Percentiles rank a stretch among this genome's conserved stretches.
Evolutionary conservation across 2,888 invertebrate species (phyloP).

Genomic region (Axea sp.): DNA sequence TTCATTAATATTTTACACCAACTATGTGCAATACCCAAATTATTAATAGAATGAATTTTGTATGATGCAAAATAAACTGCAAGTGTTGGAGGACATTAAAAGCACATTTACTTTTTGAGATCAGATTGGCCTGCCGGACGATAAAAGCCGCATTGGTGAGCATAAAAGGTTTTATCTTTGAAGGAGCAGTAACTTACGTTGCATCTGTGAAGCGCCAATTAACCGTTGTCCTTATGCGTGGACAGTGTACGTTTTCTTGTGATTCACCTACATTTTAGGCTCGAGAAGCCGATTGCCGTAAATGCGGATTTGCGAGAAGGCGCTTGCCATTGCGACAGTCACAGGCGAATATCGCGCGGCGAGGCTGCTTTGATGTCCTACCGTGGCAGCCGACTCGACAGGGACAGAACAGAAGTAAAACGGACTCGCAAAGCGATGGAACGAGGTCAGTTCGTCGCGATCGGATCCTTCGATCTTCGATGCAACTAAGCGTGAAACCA

Average conservation of each 20-base stretch:
- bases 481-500: slow-evolving; percentile 50
- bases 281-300: slow-evolving; percentile 50
- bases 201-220: slow-evolving; percentile 70
- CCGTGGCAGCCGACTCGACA: slow-evolving; percentile 45
- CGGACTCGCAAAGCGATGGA: slow-evolving; percentile 45
- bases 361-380: slow-evolving; percentile 62
- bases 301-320: slow-evolving; percentile 54
- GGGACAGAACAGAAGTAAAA: slow-evolving; percentile 57
- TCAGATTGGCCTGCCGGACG: slow-evolving; percentile 43
- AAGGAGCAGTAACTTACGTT: slow-evolving; percentile 69
- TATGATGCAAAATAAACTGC: slow-evolving; percentile 24
- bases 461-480: slow-evolving; percentile 46
- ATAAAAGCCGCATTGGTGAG: slow-evolving; percentile 52
- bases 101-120: slow-evolving; percentile 52
- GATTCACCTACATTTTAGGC: slow-evolving; percentile 67
- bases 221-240: slow-evolving; percentile 66
- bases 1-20: too few species aligned
- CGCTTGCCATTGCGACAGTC: slow-evolving; percentile 54
- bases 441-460: slow-evolving; percentile 52
- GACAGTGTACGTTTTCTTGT: slow-evolving; percentile 57
- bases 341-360: slow-evolving; percentile 57
- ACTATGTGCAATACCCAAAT: not conserved
- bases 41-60: slow-evolving; percentile 20
- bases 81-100: slow-evolving; percentile 36
- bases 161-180: slow-evolving; percentile 62